A percentile compares a stretch with the other conserved stretches of the same genome.
Conservation (phyloP, 2,888 invertebrate species). For the Stenodema calcarata region DNA sequence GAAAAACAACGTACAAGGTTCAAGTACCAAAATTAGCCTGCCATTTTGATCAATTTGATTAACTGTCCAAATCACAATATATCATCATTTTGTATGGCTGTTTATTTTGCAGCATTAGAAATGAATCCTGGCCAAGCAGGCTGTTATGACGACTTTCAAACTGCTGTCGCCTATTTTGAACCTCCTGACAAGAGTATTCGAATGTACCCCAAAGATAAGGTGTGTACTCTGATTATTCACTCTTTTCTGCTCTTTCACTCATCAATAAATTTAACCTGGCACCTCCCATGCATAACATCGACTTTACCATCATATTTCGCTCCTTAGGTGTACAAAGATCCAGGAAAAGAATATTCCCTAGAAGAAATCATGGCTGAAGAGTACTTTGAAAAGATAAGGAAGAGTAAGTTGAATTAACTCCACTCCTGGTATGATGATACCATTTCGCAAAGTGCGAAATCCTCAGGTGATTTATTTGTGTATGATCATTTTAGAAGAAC, state of each 20-base stretch:
- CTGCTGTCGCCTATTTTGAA: conserved; percentile 69
- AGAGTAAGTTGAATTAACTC: background rate
- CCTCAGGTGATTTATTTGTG: too few species aligned
- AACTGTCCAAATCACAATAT: background rate
- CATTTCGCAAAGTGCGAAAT: too few species aligned
- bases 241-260: too few species aligned
- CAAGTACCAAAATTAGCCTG: too few species aligned
- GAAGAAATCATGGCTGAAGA: conserved; percentile 62
- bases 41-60: background rate
- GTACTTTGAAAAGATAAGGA: conserved; percentile 29
- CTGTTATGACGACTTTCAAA: conserved; percentile 66
- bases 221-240: too few species aligned
- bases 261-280: too few species aligned
- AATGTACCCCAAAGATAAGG: conserved; percentile 74
- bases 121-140: conserved; percentile 59
- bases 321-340: conserved; percentile 26
- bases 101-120: conserved; percentile 41
- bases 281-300: too few species aligned
- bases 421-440: too few species aligned
- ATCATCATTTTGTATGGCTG: background rate
- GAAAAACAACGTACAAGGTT: too few species aligned
- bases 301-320: background rate
- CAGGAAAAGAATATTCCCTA: conserved; percentile 62
- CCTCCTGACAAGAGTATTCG: conserved; percentile 69
- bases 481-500: background rate